Base-by-base conservation (phyloP, 2,888 invertebrate species). In the Drosophila heteroneura region DNA sequence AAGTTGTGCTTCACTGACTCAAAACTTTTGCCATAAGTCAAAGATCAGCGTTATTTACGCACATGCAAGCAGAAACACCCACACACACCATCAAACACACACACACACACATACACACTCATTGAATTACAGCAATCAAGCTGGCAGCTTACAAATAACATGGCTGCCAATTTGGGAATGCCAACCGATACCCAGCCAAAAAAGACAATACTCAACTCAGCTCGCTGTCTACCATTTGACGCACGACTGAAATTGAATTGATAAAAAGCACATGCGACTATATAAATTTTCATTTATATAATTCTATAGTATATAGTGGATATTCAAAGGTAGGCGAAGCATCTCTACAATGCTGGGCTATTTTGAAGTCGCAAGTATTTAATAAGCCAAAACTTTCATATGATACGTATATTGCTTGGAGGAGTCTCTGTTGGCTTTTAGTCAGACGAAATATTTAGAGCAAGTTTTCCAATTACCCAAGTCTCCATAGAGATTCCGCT, bases 1-100 rank as follows among this genome's bases (percentile, higher is more conserved):
- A 83, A 81, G 49, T 81, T 82, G 61, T 62, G 77, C 77, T 70
- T 83, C 77, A 67, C 44, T 71, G 66, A 47, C 69, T 71, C 10
- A 56, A 79, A 79, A 86, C 66, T 85, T 89, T 74, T 39, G 44
- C 52, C 66, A 75, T 66, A 79, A 74, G 89, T 82, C 82, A 83
- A 70, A 68, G 74, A 83, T 76, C 82, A 83, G 89, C 82, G 74
- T 61, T 77, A 81, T 71, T 80, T 80, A 68, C 74, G 58, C 74
- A 65, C 71, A 71, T 44, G 37, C 67, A 52, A 56, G 47, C 53
- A 52, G 54, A 62, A 54, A 70, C 58, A 9, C 33, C 30, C 52
- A 28, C 52, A 26, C 33, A 28, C 51, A 33, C 37, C 22, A 16
- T 6, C 0, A 12, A 33, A 22, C 49, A 33, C 32, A 22, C 14